Evolutionary conservation across 2,888 invertebrate species (phyloP), one percentile per base, ranked within the genome.

Genomic region (Lysandra bellargus): DNA sequence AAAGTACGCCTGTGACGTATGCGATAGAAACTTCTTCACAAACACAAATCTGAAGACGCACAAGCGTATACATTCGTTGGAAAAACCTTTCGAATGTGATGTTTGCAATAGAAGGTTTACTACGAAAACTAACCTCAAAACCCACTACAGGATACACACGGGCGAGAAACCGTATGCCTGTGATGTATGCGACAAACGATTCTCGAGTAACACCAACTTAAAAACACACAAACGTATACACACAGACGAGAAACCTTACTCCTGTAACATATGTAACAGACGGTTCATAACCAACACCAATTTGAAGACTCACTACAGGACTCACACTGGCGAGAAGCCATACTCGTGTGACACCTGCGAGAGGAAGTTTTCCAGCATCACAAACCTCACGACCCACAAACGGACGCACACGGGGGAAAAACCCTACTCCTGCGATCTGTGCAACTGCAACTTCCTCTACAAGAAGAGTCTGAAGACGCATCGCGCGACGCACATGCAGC

Each of bases 381-480:
- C 76, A 4, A 78, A 78, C 23, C 14, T 78, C n/a, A 78, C 78
- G 3, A 78, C 78, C 9, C 78, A 78, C 78, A 78, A 78, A 9
- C 60, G 76, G 30, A 76, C 76, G 0, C 76, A 76, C 33, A 76
- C 76, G 6, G 76, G 76, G 2, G 76, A 76, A 23, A 78, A 78
- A 14, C 78, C 78, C 1, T 78, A 78, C 64, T 60, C 40, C 9
- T 78, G 78, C 12, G 78, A 78, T 61, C n/a, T 78, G 0, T 78
- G 78, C 40, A 78, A 78, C 61, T 64, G 78, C n/a, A 78, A 78
- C 44, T 78, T 78, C 6, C 17, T 78, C 12, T 78, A 78, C 44
- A 78, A 78, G 61, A 78, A 78, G 44, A 78, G 78, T 23, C 17
- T 78, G 61, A 78, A 78, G 23, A 78, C 78, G 17, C 78, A 78